These are phyloP conservation scores for Chaenogobius annularis DNA, from an alignment of 2,113 vertebrate genomes.

Conservation along the genomic window DNA sequence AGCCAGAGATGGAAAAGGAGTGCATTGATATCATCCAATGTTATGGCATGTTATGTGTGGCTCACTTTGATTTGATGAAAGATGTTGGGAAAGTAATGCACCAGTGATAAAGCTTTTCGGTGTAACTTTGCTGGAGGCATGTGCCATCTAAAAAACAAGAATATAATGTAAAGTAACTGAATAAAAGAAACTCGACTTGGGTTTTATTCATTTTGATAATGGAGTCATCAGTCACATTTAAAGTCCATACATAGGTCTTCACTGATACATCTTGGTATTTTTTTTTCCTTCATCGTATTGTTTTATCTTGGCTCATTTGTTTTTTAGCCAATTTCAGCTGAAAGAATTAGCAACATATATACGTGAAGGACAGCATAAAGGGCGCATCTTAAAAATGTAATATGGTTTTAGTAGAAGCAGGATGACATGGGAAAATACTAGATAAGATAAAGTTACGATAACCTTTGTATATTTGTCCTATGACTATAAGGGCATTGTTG, in stretches of 20 bases:
- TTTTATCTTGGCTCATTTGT: no score
- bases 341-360: no score
- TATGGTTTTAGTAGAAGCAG: no score
- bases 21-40: constrained; percentile 22
- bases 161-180: neutral
- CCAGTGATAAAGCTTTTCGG: neutral
- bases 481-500: no score
- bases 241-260: neutral
- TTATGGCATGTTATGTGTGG: neutral
- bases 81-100: neutral
- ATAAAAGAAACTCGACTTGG: neutral
- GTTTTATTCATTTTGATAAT: neutral
- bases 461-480: no score
- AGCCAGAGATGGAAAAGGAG: constrained; percentile 11
- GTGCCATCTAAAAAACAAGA: neutral
- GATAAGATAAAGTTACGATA: no score
- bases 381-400: no score
- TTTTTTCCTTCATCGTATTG: neutral
- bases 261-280: neutral
- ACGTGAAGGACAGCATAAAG: no score
- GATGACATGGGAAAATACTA: no score
- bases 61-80: neutral
- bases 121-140: neutral
- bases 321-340: no score
- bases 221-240: neutral